Conservation (phyloP, 2,888 invertebrate species). For the Chrysina gloriosa region DNA sequence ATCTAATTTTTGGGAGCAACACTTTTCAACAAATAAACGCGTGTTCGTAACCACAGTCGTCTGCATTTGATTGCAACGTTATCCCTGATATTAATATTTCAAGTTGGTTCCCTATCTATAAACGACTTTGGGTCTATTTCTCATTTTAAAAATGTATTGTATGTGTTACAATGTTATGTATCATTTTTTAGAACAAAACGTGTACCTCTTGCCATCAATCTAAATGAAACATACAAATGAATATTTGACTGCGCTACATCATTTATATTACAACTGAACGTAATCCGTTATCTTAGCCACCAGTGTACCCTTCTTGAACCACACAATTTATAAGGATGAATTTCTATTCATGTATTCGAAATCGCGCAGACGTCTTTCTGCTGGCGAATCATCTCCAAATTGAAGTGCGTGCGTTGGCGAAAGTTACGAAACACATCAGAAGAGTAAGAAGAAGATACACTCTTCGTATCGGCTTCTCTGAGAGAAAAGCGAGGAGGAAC, state of each 20-base stretch:
- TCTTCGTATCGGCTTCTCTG: neutral
- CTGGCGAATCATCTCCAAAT: neutral
- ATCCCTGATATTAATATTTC: no score
- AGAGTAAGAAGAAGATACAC: constrained; percentile 18
- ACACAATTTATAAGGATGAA: no score
- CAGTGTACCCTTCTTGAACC: constrained; percentile 1
- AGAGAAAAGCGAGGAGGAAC: constrained; percentile 15
- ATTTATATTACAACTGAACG: constrained; percentile 21
- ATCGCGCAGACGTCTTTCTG: no score
- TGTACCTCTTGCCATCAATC: neutral
- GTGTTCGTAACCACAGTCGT: no score
- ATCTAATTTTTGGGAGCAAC: no score
- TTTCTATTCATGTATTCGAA: constrained; percentile 18
- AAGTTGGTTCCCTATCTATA: no score
- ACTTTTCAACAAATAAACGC: no score
- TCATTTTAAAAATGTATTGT: no score
- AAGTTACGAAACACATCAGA: neutral
- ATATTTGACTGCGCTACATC: neutral
- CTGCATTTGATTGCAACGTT: no score
- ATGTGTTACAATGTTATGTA: no score
- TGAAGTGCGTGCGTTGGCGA: constrained; percentile 12
- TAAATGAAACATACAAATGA: neutral
- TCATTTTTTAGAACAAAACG: neutral
- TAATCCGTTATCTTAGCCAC: constrained; percentile 6
- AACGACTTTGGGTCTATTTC: no score